Evolutionary conservation across 2,797 vertebrate genomes (phyloP).

Genomic region (Apogon hyalosoma): DNA sequence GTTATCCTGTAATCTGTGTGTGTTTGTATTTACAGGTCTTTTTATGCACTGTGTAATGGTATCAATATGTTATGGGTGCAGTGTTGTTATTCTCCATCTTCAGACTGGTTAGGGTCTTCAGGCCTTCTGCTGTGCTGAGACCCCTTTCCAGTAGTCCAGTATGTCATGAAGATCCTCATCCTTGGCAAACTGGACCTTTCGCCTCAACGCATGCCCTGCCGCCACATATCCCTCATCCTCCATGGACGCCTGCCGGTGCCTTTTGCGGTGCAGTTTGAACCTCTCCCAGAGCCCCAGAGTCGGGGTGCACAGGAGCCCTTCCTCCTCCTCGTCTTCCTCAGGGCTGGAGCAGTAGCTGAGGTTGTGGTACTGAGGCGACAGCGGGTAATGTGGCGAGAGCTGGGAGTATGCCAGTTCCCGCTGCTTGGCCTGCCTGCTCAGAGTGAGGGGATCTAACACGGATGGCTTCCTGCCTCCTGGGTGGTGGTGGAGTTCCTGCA

Average conservation of each 20-base stretch:
- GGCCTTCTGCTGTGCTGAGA: conserved; percentile 98
- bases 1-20: conserved; percentile 36
- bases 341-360: conserved; percentile 96
- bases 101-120: conserved; percentile 76
- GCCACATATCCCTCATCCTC: conserved; percentile 94
- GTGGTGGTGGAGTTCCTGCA: conserved; percentile 88
- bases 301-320: conserved; percentile 89
- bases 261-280: conserved; percentile 95
- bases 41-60: conserved; percentile 44
- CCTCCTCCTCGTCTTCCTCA: conserved; percentile 84
- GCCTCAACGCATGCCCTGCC: conserved; percentile 94
- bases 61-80: conserved; percentile 37
- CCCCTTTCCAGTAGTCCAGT: conserved; percentile 99
- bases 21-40: conserved; percentile 76
- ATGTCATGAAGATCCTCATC: conserved; percentile 99
- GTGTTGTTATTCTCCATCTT: conserved; percentile 44
- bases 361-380: conserved; percentile 96
- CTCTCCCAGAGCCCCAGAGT: conserved; percentile 95
- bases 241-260: conserved; percentile 87
- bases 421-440: conserved; percentile 91
- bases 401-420: conserved; percentile 94
- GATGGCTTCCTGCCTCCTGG: conserved; percentile 88
- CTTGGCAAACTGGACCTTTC: conserved; percentile 99
- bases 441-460: conserved; percentile 93
- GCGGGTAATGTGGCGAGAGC: conserved; percentile 94